Evolutionary conservation across 2,888 invertebrate species (phyloP).

Genomic region (Laothoe populi): DNA sequence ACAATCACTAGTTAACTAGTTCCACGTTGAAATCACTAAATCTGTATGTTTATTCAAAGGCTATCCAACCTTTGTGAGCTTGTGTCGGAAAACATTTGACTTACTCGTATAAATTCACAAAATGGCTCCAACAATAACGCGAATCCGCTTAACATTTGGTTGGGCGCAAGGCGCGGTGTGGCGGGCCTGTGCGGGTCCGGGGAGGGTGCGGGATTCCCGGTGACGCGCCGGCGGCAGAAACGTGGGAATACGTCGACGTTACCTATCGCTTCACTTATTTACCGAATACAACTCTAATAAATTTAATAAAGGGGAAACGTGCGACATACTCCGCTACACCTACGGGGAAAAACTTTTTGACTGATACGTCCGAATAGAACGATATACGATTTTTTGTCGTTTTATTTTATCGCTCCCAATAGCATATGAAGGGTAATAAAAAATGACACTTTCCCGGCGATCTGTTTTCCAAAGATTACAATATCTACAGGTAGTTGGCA

Average conservation of each 20-base stretch:
- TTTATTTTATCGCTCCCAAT: constrained; percentile 55
- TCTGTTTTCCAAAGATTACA: constrained; percentile 62
- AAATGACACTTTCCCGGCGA: constrained; percentile 50
- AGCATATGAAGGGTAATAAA: constrained; percentile 51
- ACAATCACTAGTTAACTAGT: not conserved
- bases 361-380: constrained; percentile 43
- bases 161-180: constrained; percentile 59
- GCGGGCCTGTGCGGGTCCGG: constrained; percentile 54
- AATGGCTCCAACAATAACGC: constrained; percentile 64
- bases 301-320: constrained; percentile 74
- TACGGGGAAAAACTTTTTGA: constrained; percentile 47
- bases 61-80: constrained; percentile 35
- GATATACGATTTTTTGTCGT: constrained; percentile 42
- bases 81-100: constrained; percentile 45
- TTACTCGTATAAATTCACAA: constrained; percentile 56
- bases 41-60: constrained; percentile 11
- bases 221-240: constrained; percentile 57
- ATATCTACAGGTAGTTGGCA: constrained; percentile 82
- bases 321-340: constrained; percentile 59
- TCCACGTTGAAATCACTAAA: constrained; percentile 3
- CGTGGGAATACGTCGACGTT: constrained; percentile 55
- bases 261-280: constrained; percentile 71
- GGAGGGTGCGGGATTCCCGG: constrained; percentile 63
- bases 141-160: constrained; percentile 67
- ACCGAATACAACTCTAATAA: constrained; percentile 73